phyloP scores from a whole-genome alignment of 1,140 invertebrate species.

The Euglossa dilemma region DNA sequence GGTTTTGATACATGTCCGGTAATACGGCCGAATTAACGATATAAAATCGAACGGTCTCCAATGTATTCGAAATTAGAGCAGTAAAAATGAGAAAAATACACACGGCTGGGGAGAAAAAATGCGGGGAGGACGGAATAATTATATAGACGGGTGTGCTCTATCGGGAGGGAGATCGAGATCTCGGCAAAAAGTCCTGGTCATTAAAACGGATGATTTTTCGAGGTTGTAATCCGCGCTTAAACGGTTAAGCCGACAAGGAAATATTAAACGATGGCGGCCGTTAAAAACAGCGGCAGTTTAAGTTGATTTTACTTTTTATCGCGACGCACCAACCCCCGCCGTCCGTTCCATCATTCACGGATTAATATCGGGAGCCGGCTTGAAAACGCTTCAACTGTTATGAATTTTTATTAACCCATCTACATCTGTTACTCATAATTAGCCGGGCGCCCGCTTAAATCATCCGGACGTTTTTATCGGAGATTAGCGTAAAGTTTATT shows the following conservation, averaged over 20 bases:
- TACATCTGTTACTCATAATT: constrained; percentile 56
- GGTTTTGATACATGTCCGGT: neutral
- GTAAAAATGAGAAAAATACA: neutral
- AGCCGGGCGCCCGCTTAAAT: constrained; percentile 38
- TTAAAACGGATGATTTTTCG: constrained; percentile 20
- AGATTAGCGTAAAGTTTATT: constrained; percentile 46
- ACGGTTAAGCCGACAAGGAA: constrained; percentile 46
- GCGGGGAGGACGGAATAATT: neutral
- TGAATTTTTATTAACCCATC: constrained; percentile 55
- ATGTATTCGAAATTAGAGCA: neutral
- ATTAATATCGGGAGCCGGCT: constrained; percentile 46
- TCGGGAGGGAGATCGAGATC: neutral
- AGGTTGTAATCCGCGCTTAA: constrained; percentile 31
- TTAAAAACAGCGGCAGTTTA: constrained; percentile 33
- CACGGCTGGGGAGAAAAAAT: neutral
- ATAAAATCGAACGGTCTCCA: neutral
- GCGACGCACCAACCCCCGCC: neutral
- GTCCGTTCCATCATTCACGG: constrained; percentile 45
- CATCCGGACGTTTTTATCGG: constrained; percentile 41
- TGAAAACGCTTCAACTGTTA: constrained; percentile 38
- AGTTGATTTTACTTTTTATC: constrained; percentile 52
- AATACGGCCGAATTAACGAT: neutral
- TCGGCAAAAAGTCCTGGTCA: neutral
- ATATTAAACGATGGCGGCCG: constrained; percentile 38
- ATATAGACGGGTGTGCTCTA: neutral